Evolutionary conservation across 1,140 invertebrate species (phyloP), one percentile per base, ranked within the genome.

Genomic region (Pygmarrhopalites habei): DNA sequence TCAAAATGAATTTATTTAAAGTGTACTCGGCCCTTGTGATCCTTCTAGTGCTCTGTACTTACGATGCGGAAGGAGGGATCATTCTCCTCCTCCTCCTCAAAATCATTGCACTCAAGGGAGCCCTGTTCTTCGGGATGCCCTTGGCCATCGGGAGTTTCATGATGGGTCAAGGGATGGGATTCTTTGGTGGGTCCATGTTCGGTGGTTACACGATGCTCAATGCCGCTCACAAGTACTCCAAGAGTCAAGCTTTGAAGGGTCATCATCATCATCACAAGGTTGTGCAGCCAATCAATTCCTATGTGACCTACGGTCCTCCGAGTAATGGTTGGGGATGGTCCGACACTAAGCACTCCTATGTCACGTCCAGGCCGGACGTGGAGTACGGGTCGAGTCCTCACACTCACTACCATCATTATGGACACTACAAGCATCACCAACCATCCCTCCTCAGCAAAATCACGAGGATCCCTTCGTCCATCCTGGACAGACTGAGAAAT

Each of bases 131-230:
- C 39, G 55, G 56, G 4, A 65, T 66, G 58, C 69, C 69, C 10
- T 32, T 70, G 4, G 60, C 62, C 7, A 64, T 70, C 15, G 69
- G 69, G 14, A 25, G 60, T 1, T 70, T 67, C 53, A 59, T 70
- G 30, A 49, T 70, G 57, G 69, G 69, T 17, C 69, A 70, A 58
- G 69, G 69, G 5, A 49, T 70, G 55, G 69, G 69, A 30, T 70
- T 70, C 29, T 64, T 70, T 29, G 66, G 56, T 19, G 69, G 69
- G 19, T 63, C 63, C n/a, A 51, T 70, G 53, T 53, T 62, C 21
- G 69, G 69, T 26, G 65, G 65, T 25, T 68, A 61, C 58, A 55
- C 28, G 44, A 62, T 64, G 66, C 53, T 68, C 14, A 32, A 49
- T 28, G 66, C 66, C 10, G 66, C 66, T 26, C 58, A 60, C 35